A percentile compares a stretch with the other conserved stretches of the same genome.
phyloP scores from a whole-genome alignment of 1,140 invertebrate species.

The Drosophila nigromelanica region DNA sequence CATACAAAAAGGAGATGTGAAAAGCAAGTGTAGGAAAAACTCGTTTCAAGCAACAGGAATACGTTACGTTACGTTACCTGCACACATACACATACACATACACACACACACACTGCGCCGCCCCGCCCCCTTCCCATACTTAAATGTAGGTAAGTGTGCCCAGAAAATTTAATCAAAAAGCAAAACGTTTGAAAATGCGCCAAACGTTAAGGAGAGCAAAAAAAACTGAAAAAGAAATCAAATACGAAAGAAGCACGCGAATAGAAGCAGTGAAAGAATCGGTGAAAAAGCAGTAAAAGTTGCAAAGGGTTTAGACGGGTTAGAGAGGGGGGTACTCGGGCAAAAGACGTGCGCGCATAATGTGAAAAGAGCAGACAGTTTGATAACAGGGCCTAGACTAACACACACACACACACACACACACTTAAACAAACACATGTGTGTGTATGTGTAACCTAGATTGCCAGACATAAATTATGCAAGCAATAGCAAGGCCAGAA shows the following conservation, averaged over 20 bases:
- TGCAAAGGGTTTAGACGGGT: conserved; percentile 8
- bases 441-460: conserved; percentile 68
- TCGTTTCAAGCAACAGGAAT: conserved; percentile 63
- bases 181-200: conserved; percentile 78
- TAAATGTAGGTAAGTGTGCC: conserved; percentile 73
- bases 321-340: not conserved
- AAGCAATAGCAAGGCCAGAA: conserved; percentile 61
- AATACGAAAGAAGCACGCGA: conserved; percentile 24
- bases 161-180: conserved; percentile 79
- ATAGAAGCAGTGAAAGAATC: conserved; percentile 32
- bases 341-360: conserved; percentile 70
- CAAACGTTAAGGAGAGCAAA: conserved; percentile 47
- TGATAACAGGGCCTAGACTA: conserved; percentile 68
- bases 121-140: not conserved
- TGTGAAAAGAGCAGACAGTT: conserved; percentile 68
- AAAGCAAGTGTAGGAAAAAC: conserved; percentile 81
- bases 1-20: conserved; percentile 71
- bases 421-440: conserved; percentile 28
- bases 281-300: conserved; percentile 15
- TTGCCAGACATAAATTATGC: conserved; percentile 79
- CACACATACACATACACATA: not conserved
- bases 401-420: conserved; percentile 8
- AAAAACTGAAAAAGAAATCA: conserved; percentile 14
- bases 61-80: conserved; percentile 13
- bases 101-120: not conserved